These are phyloP conservation scores for Telmatochromis sp. DNA, from an alignment of 2,113 vertebrate species.

Conservation along the genomic window DNA sequence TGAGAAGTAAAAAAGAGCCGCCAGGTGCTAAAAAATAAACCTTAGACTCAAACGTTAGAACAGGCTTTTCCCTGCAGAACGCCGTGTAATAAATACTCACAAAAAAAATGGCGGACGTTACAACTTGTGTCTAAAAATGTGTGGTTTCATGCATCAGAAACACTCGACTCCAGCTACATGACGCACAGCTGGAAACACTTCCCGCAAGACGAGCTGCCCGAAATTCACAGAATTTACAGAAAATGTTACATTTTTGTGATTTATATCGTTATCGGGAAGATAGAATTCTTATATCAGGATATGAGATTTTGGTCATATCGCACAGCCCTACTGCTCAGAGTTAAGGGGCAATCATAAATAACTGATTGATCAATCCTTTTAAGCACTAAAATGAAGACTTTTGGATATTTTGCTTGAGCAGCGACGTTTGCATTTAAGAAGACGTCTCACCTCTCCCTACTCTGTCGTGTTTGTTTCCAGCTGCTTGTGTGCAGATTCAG, in stretches of 20 bases:
- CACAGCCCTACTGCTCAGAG: neutral
- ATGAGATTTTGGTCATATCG: neutral
- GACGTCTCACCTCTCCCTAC: neutral
- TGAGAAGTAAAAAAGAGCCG: too few relatives aligned
- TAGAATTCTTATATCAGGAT: neutral
- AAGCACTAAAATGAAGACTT: neutral
- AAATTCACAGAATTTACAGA: accelerated
- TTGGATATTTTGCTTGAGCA: neutral
- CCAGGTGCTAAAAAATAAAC: too few relatives aligned
- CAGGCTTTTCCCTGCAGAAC: accelerated
- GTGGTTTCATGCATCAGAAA: accelerated
- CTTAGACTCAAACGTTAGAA: too few relatives aligned
- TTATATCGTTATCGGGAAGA: accelerated
- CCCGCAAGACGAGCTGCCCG: accelerated
- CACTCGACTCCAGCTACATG: neutral
- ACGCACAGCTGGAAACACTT: accelerated
- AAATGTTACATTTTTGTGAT: neutral
- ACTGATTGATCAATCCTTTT: neutral
- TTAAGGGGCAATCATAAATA: neutral
- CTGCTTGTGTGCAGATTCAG: neutral
- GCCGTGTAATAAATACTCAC: neutral
- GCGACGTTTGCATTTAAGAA: neutral
- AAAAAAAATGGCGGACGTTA: accelerated
- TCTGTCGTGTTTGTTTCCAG: neutral
- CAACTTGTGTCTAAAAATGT: neutral